Evolutionary conservation across 2,797 vertebrate species (phyloP), one percentile per base, ranked within the genome.

Genomic region (Hybognathus amarus): DNA sequence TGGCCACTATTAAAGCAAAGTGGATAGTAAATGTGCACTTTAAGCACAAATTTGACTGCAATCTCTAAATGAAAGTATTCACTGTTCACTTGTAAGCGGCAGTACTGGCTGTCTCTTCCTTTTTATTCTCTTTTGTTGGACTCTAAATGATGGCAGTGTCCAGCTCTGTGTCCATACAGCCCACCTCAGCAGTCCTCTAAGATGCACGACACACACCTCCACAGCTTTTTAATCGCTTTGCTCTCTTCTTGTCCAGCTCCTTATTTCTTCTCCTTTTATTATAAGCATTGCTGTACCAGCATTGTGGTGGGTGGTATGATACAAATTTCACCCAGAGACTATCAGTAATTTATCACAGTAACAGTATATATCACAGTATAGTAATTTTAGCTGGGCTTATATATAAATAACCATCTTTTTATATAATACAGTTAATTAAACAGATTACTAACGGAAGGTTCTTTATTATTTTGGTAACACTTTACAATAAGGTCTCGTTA

Each of bases 211-310:
- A 74, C 36, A 74, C 38, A 76, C 33, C 13, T 73, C 71, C 50
- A 68, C 74, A 12, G 38, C 40, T 75, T 38, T 40, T 79, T 27
- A 45, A 76, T 56, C n/a, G 30, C n/a, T 30, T 10, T 63, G 6
- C 47, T 75, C 45, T 24, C 22, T 45, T 45, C 66, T 78, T 85
- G 67, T 73, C n/a, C 36, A 67, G 22, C 45, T 77, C 74, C 71
- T 79, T 56, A 68, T 85, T 56, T 68, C 52, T 56, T 75, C 27
- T 82, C 83, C 77, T 63, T 27, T 52, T 33, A 78, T 79, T 50
- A 30, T 7, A 54, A 22, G 50, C 71, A 54, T 15, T 56, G 30
- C 20, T n/a, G 1, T 56, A 38, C 50, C 50, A 47, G 45, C 45
- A 47, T 2, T 38, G 6, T 75, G 50, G 71, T 75, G 20, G 33